Percentiles rank a stretch among this genome's conserved stretches.
phyloP scores from a whole-genome alignment of 2,888 invertebrate genomes.

The Lasiommata megera region DNA sequence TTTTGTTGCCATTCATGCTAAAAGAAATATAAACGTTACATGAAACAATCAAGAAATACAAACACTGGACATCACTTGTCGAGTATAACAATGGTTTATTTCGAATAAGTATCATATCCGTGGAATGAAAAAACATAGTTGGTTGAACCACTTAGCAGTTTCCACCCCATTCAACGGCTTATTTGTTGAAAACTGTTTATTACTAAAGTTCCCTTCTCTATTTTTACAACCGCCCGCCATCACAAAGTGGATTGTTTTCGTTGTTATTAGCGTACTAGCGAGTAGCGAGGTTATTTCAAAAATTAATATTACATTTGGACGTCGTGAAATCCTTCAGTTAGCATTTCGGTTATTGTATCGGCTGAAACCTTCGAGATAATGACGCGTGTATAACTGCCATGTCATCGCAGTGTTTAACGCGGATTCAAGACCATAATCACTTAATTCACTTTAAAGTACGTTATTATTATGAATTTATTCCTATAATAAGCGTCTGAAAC shows the following conservation, averaged over 20 bases:
- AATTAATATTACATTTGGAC: slow-evolving; percentile 42
- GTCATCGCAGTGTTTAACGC: slow-evolving; percentile 73
- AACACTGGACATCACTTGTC: too few relatives aligned
- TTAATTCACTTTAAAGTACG: slow-evolving; percentile 71
- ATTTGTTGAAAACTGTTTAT: slow-evolving; percentile 67
- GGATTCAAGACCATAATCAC: slow-evolving; percentile 74
- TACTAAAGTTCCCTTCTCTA: slow-evolving; percentile 54
- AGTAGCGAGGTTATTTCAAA: slow-evolving; percentile 35
- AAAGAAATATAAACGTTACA: too few relatives aligned
- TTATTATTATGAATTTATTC: slow-evolving; percentile 77
- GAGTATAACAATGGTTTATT: too few relatives aligned
- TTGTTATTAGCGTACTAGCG: slow-evolving; percentile 39
- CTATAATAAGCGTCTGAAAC: slow-evolving; percentile 73
- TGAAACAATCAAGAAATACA: too few relatives aligned
- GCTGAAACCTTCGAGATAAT: slow-evolving; percentile 52
- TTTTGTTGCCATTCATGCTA: too few relatives aligned
- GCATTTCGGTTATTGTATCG: slow-evolving; percentile 30
- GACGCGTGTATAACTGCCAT: slow-evolving; percentile 61
- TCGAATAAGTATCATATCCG: background rate
- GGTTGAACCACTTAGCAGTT: slow-evolving; percentile 50
- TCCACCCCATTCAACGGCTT: slow-evolving; percentile 48
- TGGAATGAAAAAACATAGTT: slow-evolving; percentile 34
- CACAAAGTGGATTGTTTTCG: slow-evolving; percentile 39
- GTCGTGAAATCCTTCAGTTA: slow-evolving; percentile 46
- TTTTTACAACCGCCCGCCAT: slow-evolving; percentile 45